phyloP scores from a whole-genome alignment of 2,797 vertebrate species.

The Pempheris klunzingeri region DNA sequence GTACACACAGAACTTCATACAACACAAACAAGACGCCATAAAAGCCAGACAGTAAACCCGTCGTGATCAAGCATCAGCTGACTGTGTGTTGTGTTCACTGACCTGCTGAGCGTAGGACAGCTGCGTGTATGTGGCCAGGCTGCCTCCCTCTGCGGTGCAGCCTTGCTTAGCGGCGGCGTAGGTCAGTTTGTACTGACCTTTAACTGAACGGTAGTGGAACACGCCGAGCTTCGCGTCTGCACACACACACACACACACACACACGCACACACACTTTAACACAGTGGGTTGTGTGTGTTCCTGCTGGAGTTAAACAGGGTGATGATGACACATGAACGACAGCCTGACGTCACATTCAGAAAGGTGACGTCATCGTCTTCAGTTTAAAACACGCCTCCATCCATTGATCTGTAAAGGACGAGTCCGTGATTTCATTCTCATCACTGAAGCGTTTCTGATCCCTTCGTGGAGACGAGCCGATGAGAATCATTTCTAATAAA shows the following conservation, averaged over 20 bases:
- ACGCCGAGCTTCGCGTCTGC: constrained; percentile 90
- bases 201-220: constrained; percentile 88
- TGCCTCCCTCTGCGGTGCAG: constrained; percentile 85
- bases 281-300: background rate
- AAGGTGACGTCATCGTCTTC: no score
- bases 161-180: constrained; percentile 84
- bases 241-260: constrained; percentile 6
- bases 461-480: no score
- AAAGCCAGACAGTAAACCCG: no score
- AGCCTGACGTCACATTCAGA: no score
- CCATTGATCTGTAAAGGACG: no score
- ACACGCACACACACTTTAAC: constrained; percentile 50
- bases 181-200: constrained; percentile 90
- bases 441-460: no score
- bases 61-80: no score
- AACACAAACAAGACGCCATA: background rate
- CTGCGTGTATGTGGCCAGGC: constrained; percentile 90
- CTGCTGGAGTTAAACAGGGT: no score
- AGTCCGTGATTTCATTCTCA: no score
- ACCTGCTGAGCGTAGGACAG: constrained; percentile 95
- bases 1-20: background rate
- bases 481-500: no score
- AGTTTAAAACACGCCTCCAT: no score
- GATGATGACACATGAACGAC: no score
- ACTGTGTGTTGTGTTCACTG: constrained; percentile 50